Conservation (phyloP, 37 sponge, comb jelly and placozoan genomes). For the Hormiphora californensis region DNA sequence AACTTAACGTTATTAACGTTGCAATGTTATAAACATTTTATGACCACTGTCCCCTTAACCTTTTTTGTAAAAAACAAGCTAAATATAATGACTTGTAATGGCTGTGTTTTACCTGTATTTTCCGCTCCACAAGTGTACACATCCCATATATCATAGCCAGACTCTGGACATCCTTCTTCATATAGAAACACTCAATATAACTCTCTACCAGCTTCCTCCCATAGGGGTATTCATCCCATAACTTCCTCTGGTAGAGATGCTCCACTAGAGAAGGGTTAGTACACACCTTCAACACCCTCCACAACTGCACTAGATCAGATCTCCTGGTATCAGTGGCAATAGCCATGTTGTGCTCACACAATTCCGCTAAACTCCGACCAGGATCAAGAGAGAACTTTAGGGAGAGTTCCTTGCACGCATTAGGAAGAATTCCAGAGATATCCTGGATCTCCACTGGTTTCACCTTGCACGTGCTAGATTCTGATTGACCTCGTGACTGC, state of each 20-base stretch:
- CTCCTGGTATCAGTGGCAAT: not conserved
- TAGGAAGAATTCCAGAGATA: not conserved
- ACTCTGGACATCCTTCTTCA: slow-evolving; percentile 45
- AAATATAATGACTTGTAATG: too few relatives aligned
- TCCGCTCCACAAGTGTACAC: slow-evolving; percentile 13
- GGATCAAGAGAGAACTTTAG: not conserved
- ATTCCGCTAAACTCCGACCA: not conserved
- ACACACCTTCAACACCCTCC: slow-evolving; percentile 29
- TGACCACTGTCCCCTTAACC: too few relatives aligned
- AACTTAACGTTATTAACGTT: too few relatives aligned
- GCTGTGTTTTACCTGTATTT: not conserved
- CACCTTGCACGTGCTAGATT: not conserved
- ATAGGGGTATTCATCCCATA: slow-evolving; percentile 20
- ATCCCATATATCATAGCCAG: slow-evolving; percentile 42
- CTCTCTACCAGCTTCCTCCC: slow-evolving; percentile 45
- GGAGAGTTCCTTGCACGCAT: not conserved
- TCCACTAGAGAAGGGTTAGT: not conserved
- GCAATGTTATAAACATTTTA: too few relatives aligned
- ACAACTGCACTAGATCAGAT: slow-evolving; percentile 7
- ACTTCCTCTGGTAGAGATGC: slow-evolving; percentile 30
- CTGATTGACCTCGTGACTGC: slow-evolving; percentile 17
- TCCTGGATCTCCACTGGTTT: not conserved
- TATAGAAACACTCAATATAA: slow-evolving; percentile 36
- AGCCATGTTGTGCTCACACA: slow-evolving; percentile 12
- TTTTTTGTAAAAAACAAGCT: too few relatives aligned